These are phyloP conservation scores for Hippasteria phrygiana DNA, from an alignment of 53 echinoderm and acorn worm genomes.

Conservation along the genomic window DNA sequence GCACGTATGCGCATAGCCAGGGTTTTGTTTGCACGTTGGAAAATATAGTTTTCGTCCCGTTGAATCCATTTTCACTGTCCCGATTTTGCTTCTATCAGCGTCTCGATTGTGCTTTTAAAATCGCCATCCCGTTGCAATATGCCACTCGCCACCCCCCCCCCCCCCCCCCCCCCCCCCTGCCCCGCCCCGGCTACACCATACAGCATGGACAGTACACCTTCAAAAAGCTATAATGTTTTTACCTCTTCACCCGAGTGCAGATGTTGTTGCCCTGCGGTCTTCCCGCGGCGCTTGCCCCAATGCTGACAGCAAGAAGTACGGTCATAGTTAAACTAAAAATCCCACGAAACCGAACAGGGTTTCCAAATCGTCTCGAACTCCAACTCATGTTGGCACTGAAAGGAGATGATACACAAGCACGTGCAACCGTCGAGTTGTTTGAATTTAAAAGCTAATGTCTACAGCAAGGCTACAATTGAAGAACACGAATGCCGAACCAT, in stretches of 20 bases:
- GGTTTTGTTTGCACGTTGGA: too few species aligned
- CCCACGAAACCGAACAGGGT: background rate
- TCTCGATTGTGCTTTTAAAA: too few species aligned
- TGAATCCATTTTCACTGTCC: too few species aligned
- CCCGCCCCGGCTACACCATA: too few species aligned
- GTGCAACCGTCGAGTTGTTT: background rate
- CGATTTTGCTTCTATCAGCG: too few species aligned
- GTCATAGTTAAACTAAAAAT: conserved; percentile 3
- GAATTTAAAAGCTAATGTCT: background rate
- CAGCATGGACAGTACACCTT: background rate
- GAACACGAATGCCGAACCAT: too few species aligned
- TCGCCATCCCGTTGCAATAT: too few species aligned
- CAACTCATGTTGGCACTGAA: background rate
- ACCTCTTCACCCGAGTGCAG: conserved; percentile 53
- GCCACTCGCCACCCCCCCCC: too few species aligned
- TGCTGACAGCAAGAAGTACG: background rate
- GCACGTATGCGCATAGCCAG: too few species aligned
- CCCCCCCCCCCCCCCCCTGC: too few species aligned
- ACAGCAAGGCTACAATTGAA: background rate
- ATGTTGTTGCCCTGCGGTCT: conserved; percentile 35
- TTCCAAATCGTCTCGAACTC: background rate
- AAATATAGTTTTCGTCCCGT: too few species aligned
- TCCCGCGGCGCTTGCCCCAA: background rate
- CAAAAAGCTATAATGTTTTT: background rate
- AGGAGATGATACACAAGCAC: background rate